phyloP scores from a whole-genome alignment of 2,113 vertebrate genomes.

The Gallinago undulata region DNA sequence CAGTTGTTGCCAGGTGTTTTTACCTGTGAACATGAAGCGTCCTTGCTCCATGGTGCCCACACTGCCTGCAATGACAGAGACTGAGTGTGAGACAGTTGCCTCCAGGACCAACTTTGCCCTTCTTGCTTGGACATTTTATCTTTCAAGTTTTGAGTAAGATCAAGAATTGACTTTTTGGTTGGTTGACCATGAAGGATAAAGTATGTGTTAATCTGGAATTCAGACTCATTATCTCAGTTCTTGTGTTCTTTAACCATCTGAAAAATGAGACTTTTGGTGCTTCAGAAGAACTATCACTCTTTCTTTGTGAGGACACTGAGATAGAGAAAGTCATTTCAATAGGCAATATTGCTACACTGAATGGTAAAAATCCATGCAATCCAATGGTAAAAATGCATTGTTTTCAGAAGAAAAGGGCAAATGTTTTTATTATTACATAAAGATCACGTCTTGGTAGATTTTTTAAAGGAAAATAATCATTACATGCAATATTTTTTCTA shows the following conservation, averaged over 20 bases:
- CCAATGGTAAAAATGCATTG: background rate
- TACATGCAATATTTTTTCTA: background rate
- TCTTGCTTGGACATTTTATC: background rate
- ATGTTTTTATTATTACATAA: background rate
- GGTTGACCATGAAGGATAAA: background rate
- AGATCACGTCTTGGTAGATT: background rate
- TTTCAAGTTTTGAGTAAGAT: background rate
- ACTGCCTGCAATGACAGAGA: background rate
- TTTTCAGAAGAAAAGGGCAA: slow-evolving; percentile 5
- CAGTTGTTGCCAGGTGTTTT: background rate
- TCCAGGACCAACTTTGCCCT: background rate
- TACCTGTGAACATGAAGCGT: background rate
- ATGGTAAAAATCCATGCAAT: background rate
- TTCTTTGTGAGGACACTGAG: background rate
- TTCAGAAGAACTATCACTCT: background rate
- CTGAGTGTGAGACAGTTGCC: background rate
- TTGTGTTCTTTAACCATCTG: background rate
- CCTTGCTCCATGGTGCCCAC: background rate
- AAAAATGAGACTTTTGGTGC: background rate
- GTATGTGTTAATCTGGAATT: background rate
- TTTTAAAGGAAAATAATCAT: background rate
- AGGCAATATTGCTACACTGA: background rate
- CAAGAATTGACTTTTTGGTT: background rate
- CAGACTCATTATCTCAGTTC: background rate
- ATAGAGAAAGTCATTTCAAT: background rate